Base-by-base conservation (phyloP, 2,113 vertebrate genomes). In the Lanius ludovicianus region DNA sequence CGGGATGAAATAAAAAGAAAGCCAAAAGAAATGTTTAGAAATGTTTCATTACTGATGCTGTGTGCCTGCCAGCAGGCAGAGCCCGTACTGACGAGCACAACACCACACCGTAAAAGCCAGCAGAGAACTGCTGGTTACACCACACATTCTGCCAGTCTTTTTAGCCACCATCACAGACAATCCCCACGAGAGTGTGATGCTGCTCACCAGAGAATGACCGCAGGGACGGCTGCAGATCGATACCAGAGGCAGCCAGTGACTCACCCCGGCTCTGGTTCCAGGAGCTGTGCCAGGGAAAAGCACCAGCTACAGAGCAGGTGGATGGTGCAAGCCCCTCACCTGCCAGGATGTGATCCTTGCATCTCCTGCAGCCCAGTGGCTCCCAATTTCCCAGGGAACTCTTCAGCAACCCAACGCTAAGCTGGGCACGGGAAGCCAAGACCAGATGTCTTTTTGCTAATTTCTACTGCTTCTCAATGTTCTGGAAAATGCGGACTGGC, bases 151-250 rank as follows among this genome's bases (percentile, higher is more conserved):
- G 85, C 73, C 68, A 92, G 71, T 52, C 56, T 60, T 74, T 65
- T 70, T 3, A 95, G 59, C 55, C 53, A 47, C 33, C 1, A 1
- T 5, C 64, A 69, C 46, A 68, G 78, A 86, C 67, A 57, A 64
- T n/a, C 19, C 64, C 68, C 23, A 5, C 1, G 2, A 4, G 15
- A 63, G 31, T 0, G 0, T 5, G 73, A 33, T 30, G 68, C 22
- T 3, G 3, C 77, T 85, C 84, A 50, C 31, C 25, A 41, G 30
- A n/a, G 35, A 85, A 87, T 25, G 23, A 53, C 39, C 1, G 2
- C 68, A 65, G 1, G 1, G 64, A 56, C 0, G 10, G 69, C 73
- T 33, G 64, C 49, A 53, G 65, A 73, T 90, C 49, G 1, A 56
- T 86, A 68, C 22, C 53, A 4, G 37, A 81, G 80, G 28, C 75